These are phyloP conservation scores for Montipora cactus DNA, from an alignment of 64 coral and sea anemone species.

Conservation along the genomic window DNA sequence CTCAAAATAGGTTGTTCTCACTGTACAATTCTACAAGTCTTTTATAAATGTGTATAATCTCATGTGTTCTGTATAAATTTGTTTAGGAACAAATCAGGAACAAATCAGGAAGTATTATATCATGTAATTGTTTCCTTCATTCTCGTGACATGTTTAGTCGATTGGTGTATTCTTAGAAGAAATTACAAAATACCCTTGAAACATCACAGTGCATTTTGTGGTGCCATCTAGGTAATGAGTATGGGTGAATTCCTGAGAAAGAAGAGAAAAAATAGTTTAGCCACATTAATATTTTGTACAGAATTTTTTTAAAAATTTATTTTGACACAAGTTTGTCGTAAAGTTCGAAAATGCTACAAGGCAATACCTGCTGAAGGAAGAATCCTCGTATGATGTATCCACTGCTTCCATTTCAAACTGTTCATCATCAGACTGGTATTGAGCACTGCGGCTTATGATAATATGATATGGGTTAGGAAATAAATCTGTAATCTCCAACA, in stretches of 20 bases:
- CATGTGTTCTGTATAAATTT: too few relatives aligned
- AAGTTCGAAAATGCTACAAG: background rate
- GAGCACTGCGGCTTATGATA: slow-evolving; percentile 47
- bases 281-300: background rate
- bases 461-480: background rate
- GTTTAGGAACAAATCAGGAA: too few relatives aligned
- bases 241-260: slow-evolving; percentile 36
- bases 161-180: too few relatives aligned
- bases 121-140: too few relatives aligned
- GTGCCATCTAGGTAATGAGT: slow-evolving; percentile 4
- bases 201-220: background rate
- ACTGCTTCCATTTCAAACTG: slow-evolving; percentile 87
- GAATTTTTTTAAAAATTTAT: background rate
- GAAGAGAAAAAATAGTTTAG: background rate
- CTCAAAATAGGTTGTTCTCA: too few relatives aligned
- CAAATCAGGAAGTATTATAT: too few relatives aligned
- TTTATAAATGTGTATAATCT: too few relatives aligned
- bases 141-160: too few relatives aligned
- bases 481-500: background rate
- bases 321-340: background rate
- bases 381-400: slow-evolving; percentile 45
- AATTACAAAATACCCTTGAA: background rate
- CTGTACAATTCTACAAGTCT: too few relatives aligned
- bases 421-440: slow-evolving; percentile 69
- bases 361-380: slow-evolving; percentile 46